Evolutionary conservation across 35 echinoderm and acorn worm genomes (phyloP), one percentile per base, ranked within the genome.

Genomic region (Stichopus chloronotus): DNA sequence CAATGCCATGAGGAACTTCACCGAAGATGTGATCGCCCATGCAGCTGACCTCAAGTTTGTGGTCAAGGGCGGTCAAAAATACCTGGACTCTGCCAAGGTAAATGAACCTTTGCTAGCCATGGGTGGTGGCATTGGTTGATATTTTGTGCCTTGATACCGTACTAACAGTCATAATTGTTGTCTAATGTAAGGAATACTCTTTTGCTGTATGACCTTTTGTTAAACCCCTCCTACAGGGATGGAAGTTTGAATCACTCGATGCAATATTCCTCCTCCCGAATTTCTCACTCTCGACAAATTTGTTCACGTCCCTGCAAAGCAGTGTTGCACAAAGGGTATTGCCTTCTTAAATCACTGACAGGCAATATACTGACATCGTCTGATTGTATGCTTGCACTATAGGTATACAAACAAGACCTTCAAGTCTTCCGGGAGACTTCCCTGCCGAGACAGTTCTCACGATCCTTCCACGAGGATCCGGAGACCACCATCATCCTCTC

Each of bases 21-120:
- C 94, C 5, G 97, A 98, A 79, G 97, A 99, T 25, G 97, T 99
- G 19, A 92, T 96, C 52, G 89, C 91, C 25, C 97, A 99, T 54
- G 94, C 93, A 59, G 95, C 97, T 60, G 97, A 99, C 63, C 71
- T 99, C 57, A 99, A 99, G 94, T 99, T 96, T 92, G 95, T 95
- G 56, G 90, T 96, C 25, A 99, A 96, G 78, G 95, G 93, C n/a
- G 97, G 97, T n/a, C 97, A 96, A 88, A 99, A 99, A 57, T 94
- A 83, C 25, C 76, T 99, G 58, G 97, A 99, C 24, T 87, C 94
- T 7, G 92, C 95, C 3, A 99, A 99, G 95, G 97, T 99, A 87
- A 76, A 56, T 6, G 14, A 4, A 74, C 30, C 30, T 12, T 55
- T 84, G 5, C 69, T 72, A 72, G 13, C 4, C 69, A 21, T 72